A percentile compares a stretch with the other conserved stretches of the same genome.
phyloP scores from a whole-genome alignment of 2,113 vertebrate species.

The Genyomyrus donnyi region DNA sequence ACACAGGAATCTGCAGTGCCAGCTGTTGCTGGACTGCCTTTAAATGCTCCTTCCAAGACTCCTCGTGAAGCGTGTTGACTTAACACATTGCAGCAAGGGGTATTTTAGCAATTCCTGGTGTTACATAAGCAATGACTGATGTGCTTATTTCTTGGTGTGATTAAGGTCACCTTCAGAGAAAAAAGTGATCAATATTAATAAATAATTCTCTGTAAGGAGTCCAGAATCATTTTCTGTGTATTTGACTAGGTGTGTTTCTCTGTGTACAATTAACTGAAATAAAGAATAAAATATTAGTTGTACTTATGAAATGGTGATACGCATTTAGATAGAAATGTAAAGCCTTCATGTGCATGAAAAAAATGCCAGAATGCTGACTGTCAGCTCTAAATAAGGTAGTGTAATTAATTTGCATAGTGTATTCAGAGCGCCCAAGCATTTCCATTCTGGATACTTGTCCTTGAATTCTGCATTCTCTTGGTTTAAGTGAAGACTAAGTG shows the following conservation, averaged over 20 bases:
- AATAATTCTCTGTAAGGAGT: not conserved
- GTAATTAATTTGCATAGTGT: not conserved
- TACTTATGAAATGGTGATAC: not conserved
- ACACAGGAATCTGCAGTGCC: not conserved
- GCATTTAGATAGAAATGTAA: not conserved
- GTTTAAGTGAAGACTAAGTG: constrained; percentile 2
- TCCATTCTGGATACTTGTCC: constrained; percentile 24
- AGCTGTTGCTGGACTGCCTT: not conserved
- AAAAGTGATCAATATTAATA: not conserved
- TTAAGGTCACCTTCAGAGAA: not conserved
- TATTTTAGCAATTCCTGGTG: not conserved
- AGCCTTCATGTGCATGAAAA: not conserved
- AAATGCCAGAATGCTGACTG: not conserved
- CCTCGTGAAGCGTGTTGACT: not conserved
- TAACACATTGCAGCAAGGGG: not conserved
- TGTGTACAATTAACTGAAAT: not conserved
- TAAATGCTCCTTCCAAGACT: not conserved
- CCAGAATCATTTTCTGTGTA: not conserved
- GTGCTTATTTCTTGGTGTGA: not conserved
- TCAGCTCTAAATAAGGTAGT: not conserved
- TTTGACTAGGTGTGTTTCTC: not conserved
- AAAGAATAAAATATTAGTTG: not conserved
- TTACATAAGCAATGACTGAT: not conserved
- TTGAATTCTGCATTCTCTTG: not conserved
- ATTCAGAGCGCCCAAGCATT: not conserved